A percentile compares a stretch with the other conserved stretches of the same genome.
Evolutionary conservation across 2,113 vertebrate genomes (phyloP).

Genomic region (Nesogale talazaci): DNA sequence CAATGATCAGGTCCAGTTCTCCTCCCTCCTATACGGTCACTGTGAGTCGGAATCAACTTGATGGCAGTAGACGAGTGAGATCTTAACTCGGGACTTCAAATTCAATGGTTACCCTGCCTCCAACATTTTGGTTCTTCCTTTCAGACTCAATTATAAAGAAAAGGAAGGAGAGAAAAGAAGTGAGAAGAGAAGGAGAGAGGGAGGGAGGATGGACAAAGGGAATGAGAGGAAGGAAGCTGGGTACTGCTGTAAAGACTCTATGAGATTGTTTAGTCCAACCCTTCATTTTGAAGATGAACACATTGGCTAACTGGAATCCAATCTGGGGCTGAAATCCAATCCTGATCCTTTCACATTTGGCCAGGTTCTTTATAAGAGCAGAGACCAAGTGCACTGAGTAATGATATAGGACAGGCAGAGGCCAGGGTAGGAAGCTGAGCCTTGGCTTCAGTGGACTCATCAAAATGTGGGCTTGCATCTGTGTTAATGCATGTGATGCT

Average conservation of each 20-base stretch:
- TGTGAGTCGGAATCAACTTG: no score
- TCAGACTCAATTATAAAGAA: neutral
- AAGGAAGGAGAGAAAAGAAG: neutral
- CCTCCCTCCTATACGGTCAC: no score
- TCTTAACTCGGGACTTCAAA: neutral
- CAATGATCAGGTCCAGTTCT: no score
- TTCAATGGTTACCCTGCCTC: neutral
- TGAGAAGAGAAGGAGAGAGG: neutral
- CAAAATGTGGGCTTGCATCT: neutral
- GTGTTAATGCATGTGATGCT: neutral
- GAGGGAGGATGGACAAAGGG: no score
- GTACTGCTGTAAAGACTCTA: neutral
- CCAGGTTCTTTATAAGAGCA: slow-evolving; percentile 28
- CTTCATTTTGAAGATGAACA: slow-evolving; percentile 10
- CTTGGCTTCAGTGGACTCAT: slow-evolving; percentile 10
- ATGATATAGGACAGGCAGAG: slow-evolving; percentile 26
- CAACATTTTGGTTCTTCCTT: neutral
- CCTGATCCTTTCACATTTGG: slow-evolving; percentile 41
- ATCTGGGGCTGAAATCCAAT: slow-evolving; percentile 9
- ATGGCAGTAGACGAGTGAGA: neutral
- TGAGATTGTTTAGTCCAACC: neutral
- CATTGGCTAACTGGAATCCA: neutral
- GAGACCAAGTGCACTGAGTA: neutral
- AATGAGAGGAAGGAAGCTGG: neutral
- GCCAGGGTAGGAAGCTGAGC: slow-evolving; percentile 34